Evolutionary conservation across 2,113 vertebrate species (phyloP).

Genomic region (Anguilla rostrata): DNA sequence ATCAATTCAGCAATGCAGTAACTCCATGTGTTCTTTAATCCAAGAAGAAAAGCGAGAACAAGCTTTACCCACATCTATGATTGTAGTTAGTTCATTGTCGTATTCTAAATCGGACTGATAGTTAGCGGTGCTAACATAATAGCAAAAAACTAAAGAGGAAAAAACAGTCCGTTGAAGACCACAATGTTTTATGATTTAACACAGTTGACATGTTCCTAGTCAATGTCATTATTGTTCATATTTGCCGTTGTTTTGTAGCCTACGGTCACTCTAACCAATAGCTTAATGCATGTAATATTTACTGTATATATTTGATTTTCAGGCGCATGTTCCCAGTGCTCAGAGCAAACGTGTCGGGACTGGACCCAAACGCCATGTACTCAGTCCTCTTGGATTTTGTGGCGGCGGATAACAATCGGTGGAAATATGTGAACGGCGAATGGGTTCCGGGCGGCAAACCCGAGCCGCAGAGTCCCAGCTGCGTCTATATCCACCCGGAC

Average conservation of each 20-base stretch:
- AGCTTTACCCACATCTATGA: no score
- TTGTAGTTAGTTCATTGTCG: no score
- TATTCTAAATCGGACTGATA: no score
- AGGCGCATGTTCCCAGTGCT: slow-evolving; percentile 80
- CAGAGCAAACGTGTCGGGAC: slow-evolving; percentile 66
- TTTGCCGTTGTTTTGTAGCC: not conserved
- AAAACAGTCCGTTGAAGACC: no score
- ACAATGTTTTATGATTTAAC: no score
- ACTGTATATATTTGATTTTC: not conserved
- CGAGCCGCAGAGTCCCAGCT: slow-evolving; percentile 77
- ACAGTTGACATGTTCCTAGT: no score
- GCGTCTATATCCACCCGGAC: slow-evolving; percentile 79
- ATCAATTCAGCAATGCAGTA: no score
- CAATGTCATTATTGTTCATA: no score
- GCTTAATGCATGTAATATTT: not conserved
- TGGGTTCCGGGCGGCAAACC: slow-evolving; percentile 79
- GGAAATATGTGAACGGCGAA: slow-evolving; percentile 80
- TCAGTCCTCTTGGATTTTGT: slow-evolving; percentile 77
- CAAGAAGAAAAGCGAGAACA: no score
- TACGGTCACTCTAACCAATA: not conserved
- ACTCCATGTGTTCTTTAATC: no score
- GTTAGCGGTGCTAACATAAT: no score
- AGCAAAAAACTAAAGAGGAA: no score
- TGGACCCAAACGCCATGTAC: slow-evolving; percentile 80
- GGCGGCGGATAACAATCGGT: slow-evolving; percentile 77